Conservation (phyloP, 1,140 invertebrate genomes). For the Drosophila guanche region DNA sequence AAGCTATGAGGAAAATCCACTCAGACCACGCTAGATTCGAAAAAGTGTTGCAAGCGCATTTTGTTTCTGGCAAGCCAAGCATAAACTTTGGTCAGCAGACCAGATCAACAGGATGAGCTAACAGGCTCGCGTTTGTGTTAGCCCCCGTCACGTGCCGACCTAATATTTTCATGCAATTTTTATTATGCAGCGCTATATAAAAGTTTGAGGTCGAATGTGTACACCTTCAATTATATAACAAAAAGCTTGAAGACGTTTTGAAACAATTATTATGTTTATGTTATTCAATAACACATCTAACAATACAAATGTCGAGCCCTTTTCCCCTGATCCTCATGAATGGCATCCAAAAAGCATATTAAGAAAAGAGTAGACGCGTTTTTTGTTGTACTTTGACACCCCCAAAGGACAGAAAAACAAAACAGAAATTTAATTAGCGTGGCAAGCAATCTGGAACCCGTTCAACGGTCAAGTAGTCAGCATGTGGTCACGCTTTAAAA, state of each 20-base stretch:
- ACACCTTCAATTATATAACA: too few relatives aligned
- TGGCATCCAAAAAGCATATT: too few relatives aligned
- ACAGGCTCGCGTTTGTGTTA: not conserved
- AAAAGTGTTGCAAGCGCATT: conserved; percentile 29
- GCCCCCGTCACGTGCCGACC: not conserved
- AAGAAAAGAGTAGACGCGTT: not conserved
- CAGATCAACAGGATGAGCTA: conserved; percentile 35
- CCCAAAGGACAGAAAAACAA: conserved; percentile 14
- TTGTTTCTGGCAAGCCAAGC: conserved; percentile 37
- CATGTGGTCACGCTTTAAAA: conserved; percentile 78
- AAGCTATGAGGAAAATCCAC: conserved; percentile 30
- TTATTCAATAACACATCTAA: too few relatives aligned
- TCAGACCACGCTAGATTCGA: not conserved
- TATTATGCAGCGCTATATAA: not conserved
- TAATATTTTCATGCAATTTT: conserved; percentile 1
- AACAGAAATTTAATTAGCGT: conserved; percentile 39
- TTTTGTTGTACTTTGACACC: not conserved
- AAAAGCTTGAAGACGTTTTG: not conserved
- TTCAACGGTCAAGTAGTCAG: conserved; percentile 26
- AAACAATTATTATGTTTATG: not conserved
- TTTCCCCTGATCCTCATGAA: too few relatives aligned
- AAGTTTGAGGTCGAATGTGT: not conserved
- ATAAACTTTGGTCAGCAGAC: conserved; percentile 51
- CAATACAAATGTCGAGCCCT: too few relatives aligned
- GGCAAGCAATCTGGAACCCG: conserved; percentile 31